Conservation (phyloP, 2,888 invertebrate genomes). For the Drosophila pegasa region DNA sequence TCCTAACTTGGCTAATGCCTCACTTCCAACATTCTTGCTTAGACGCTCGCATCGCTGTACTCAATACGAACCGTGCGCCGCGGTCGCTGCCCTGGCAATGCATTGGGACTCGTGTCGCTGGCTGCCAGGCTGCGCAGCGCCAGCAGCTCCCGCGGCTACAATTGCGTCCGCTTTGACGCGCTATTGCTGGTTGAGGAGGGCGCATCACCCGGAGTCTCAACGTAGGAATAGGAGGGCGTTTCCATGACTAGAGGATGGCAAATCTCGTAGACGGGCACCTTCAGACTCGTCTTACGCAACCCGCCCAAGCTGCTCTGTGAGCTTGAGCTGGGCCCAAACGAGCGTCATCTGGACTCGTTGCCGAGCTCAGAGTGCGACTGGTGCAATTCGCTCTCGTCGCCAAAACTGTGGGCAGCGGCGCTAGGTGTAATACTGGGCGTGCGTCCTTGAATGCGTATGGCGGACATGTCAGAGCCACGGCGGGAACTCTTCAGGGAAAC, state of each 20-base stretch:
- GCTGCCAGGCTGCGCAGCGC: slow-evolving; percentile 54
- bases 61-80: slow-evolving; percentile 72
- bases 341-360: slow-evolving; percentile 87
- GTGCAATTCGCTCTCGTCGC: slow-evolving; percentile 86
- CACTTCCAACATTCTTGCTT: background rate
- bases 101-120: slow-evolving; percentile 44
- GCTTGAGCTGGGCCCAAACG: slow-evolving; percentile 83
- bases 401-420: slow-evolving; percentile 86
- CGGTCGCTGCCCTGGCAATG: slow-evolving; percentile 58
- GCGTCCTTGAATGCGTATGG: slow-evolving; percentile 85
- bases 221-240: slow-evolving; percentile 82
- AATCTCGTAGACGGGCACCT: slow-evolving; percentile 84
- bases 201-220: slow-evolving; percentile 50
- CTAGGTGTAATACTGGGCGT: slow-evolving; percentile 87
- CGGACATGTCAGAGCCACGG: slow-evolving; percentile 87
- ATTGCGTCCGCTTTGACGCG: slow-evolving; percentile 68
- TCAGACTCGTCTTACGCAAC: slow-evolving; percentile 83
- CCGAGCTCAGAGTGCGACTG: slow-evolving; percentile 81
- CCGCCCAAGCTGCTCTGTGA: slow-evolving; percentile 83
- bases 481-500: slow-evolving; percentile 85
- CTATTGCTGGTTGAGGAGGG: slow-evolving; percentile 24
- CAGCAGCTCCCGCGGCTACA: slow-evolving; percentile 75
- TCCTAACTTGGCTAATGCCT: background rate
- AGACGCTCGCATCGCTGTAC: slow-evolving; percentile 71
- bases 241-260: slow-evolving; percentile 85